These are phyloP conservation scores for Brenthis hecate DNA, from an alignment of 2,888 invertebrate species.

Conservation along the genomic window DNA sequence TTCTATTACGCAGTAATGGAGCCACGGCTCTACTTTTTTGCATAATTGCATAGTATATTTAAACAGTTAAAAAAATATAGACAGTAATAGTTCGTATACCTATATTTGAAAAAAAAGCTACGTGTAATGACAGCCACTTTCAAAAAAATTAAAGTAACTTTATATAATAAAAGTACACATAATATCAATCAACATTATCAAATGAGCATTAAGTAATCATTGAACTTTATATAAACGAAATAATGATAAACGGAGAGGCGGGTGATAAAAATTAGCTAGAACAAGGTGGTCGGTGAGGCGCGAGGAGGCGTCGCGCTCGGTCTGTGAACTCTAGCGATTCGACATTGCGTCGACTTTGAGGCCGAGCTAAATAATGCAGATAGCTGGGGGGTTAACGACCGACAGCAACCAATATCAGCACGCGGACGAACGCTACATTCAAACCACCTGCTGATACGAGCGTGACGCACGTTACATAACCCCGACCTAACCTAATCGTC, in stretches of 20 bases:
- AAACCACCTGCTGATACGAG: slow-evolving; percentile 62
- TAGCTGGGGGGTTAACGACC: slow-evolving; percentile 77
- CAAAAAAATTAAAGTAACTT: too few relatives aligned
- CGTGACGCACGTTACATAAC: slow-evolving; percentile 61
- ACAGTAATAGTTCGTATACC: too few relatives aligned
- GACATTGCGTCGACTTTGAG: slow-evolving; percentile 80
- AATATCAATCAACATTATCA: too few relatives aligned
- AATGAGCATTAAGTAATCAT: background rate
- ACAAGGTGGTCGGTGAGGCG: slow-evolving; percentile 65
- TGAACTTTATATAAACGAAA: slow-evolving; percentile 1
- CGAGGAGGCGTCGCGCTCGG: slow-evolving; percentile 62
- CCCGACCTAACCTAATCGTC: slow-evolving; percentile 61
- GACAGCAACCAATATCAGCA: slow-evolving; percentile 76
- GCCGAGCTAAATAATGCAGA: slow-evolving; percentile 79
- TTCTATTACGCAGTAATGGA: too few relatives aligned
- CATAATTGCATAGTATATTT: too few relatives aligned
- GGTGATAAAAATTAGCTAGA: slow-evolving; percentile 66
- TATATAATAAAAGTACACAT: too few relatives aligned
- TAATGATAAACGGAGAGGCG: slow-evolving; percentile 22
- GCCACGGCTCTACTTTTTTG: too few relatives aligned
- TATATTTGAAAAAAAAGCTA: too few relatives aligned
- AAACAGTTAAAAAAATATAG: too few relatives aligned
- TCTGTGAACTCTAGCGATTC: slow-evolving; percentile 75
- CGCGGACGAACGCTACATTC: slow-evolving; percentile 67
- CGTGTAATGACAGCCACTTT: too few relatives aligned